Percentiles rank a stretch among this genome's conserved stretches.
These are phyloP conservation scores for Phylloscopus trochiloides DNA, from an alignment of 2,113 vertebrate genomes.

Conservation along the genomic window DNA sequence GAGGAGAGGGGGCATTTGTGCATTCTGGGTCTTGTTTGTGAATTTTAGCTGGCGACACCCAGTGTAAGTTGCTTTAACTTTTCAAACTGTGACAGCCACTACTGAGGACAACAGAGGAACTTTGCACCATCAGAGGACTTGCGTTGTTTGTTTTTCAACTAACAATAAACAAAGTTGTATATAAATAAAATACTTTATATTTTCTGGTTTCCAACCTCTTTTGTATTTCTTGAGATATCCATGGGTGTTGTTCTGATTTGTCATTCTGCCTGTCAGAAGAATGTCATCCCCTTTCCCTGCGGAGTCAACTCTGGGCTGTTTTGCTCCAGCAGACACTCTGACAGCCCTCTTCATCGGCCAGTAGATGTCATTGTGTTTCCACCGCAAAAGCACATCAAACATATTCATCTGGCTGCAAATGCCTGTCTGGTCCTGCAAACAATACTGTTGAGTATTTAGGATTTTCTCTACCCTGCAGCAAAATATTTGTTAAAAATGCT, in stretches of 20 bases:
- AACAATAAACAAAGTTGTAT: background rate
- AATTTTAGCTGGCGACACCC: background rate
- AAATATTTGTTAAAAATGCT: slow-evolving; percentile 40
- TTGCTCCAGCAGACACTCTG: background rate
- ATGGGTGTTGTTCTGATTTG: background rate
- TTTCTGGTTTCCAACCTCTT: background rate
- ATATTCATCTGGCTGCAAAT: slow-evolving; percentile 47
- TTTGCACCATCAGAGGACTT: background rate
- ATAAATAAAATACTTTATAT: background rate
- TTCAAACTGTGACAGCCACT: background rate
- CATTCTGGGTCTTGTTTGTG: background rate
- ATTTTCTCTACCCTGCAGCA: slow-evolving; percentile 22
- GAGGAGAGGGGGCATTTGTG: background rate
- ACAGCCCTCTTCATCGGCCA: background rate
- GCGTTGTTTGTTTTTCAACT: background rate
- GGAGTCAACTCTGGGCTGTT: background rate
- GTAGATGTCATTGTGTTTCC: slow-evolving; percentile 64
- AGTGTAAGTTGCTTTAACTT: background rate
- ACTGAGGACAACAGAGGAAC: background rate
- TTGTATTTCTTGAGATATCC: background rate
- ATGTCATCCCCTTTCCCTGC: background rate
- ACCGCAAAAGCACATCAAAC: background rate
- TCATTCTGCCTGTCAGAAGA: background rate
- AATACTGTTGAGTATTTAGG: slow-evolving; percentile 36
- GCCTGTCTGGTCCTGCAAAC: slow-evolving; percentile 10